These are phyloP conservation scores for Gymnopithys bicolor DNA, from an alignment of 2,797 vertebrate genomes.

Conservation along the genomic window DNA sequence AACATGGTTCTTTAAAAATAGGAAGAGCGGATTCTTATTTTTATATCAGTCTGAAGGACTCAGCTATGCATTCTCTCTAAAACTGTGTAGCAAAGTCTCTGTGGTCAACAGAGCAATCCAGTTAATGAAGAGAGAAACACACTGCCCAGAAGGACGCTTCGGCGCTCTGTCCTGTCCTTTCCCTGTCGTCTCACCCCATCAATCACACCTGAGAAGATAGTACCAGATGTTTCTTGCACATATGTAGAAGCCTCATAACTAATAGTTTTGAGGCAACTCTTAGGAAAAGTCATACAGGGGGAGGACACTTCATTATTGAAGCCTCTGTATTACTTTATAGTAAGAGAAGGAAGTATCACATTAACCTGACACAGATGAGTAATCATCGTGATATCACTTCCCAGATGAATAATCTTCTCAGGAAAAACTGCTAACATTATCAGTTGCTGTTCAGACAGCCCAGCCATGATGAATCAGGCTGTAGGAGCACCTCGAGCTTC, in stretches of 20 bases:
- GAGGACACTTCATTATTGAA: not conserved
- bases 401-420: constrained; percentile 65
- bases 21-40: not conserved
- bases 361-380: constrained; percentile 26
- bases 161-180: not conserved
- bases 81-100: not conserved
- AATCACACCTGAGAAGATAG: not conserved
- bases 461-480: constrained; percentile 37
- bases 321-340: not conserved
- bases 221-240: not conserved
- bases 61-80: not conserved
- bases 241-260: not conserved
- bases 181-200: not conserved
- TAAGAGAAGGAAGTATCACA: not conserved
- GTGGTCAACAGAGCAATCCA: not conserved
- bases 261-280: not conserved
- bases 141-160: not conserved
- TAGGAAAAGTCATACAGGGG: not conserved
- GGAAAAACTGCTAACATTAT: constrained; percentile 60
- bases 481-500: constrained; percentile 14
- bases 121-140: constrained; percentile 1
- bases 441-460: constrained; percentile 26
- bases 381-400: constrained; percentile 60
- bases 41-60: not conserved
- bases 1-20: not conserved